Base-by-base conservation (phyloP, 2,888 invertebrate genomes). In the Loripinus fragilis region DNA sequence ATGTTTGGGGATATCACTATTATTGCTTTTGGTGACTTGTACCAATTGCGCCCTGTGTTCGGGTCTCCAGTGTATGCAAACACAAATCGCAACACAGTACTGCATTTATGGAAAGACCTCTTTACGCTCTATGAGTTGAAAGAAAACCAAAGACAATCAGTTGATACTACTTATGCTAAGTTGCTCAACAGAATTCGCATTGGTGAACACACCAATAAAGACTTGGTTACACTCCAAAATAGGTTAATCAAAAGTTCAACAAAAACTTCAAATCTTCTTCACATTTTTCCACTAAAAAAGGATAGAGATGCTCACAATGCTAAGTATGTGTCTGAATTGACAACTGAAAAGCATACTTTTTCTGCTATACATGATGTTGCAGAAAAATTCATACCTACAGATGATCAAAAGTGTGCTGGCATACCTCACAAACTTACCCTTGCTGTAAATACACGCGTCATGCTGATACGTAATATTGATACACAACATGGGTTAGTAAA, bases 301-400 rank as follows among this genome's bases (percentile, higher is more conserved):
- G 20, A 48, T 20, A n/a, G 12, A 5, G 20, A 20, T 5, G 12
- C 48, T 48, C 48, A 55, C 12, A 55, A 55, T 8, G 12, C 12
- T 8, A 28, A 55, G 2, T 3, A 12, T 3, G 5, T 28, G 10
- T 28, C 28, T 10, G 12, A 28, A 28, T 10, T 48, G 67, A 0
- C 28, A 35, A 48, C 68, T 52, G 50, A 25, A 17, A 10, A 15
- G 20, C 17, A 52, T 5, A n/a, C 33, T 45, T 23, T 78, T 25
- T 2, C 48, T 0, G 64, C 78, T 48, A 0, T 30, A 35, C 77
- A 78, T 73, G 41, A 41, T 50, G 25, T 55, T 25, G 2, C 25
- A 17, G 23, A 17, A 55, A 55, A 7, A 25, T 28, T 28, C 17
- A 55, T 55, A 17, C 55, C 55, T 7, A 3, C 23, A 25, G 55